Evolutionary conservation across 2,113 vertebrate species (phyloP).

Genomic region (Chaetops frenatus): DNA sequence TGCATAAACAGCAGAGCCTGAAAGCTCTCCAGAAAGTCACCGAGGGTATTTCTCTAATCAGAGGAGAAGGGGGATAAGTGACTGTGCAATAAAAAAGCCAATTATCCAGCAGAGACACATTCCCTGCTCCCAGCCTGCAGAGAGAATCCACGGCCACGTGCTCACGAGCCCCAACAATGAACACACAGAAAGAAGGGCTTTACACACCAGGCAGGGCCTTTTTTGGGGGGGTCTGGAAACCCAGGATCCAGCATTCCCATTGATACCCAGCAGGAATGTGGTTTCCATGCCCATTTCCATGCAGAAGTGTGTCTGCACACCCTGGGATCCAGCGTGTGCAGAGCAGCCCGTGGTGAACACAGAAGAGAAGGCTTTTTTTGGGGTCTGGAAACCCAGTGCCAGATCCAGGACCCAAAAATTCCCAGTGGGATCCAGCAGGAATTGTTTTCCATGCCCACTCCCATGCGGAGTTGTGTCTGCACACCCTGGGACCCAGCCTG

Average conservation of each 20-base stretch:
- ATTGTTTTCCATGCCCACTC: not conserved
- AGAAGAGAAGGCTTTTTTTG: not conserved
- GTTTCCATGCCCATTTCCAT: rapidly evolving
- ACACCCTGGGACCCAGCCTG: rapidly evolving
- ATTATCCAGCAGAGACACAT: not conserved
- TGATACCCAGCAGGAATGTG: not conserved
- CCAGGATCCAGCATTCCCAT: not conserved
- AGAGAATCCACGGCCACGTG: not conserved
- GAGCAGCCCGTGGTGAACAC: not conserved
- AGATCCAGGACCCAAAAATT: not conserved
- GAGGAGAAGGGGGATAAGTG: not conserved
- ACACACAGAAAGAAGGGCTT: not conserved
- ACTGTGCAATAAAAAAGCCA: conserved; percentile 18
- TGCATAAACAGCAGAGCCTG: not conserved
- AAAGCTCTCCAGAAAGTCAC: conserved; percentile 28
- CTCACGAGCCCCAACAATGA: not conserved
- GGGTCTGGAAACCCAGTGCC: not conserved
- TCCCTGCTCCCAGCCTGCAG: not conserved
- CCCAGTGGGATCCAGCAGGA: not conserved
- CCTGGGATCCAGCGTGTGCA: not conserved
- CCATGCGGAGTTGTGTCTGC: not conserved
- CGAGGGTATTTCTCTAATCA: conserved; percentile 10
- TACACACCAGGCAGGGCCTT: not conserved
- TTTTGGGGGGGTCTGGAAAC: not conserved
- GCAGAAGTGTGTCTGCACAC: not conserved